Evolutionary conservation across 2,888 invertebrate genomes (phyloP).

Genomic region (Petrolisthes manimaculis): DNA sequence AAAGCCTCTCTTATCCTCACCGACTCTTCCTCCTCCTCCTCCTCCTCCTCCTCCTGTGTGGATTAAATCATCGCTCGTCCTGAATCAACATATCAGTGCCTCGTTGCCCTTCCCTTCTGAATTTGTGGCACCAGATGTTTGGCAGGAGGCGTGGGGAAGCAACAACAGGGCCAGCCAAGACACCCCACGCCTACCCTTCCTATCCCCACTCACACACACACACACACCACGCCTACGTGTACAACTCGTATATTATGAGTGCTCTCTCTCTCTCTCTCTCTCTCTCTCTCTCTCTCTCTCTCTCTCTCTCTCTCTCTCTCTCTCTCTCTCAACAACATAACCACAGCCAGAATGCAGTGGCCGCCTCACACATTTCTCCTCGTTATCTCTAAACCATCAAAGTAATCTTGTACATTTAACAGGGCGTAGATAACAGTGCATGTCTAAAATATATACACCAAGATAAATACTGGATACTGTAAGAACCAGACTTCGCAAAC

Average conservation of each 20-base stretch:
- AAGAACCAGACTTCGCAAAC: too few species aligned
- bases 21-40: background rate
- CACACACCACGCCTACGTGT: too few species aligned
- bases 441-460: too few species aligned
- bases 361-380: too few species aligned
- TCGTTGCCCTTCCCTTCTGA: background rate
- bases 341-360: background rate
- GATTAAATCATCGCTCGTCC: background rate
- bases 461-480: too few species aligned
- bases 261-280: slow-evolving; percentile 8
- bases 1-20: too few species aligned
- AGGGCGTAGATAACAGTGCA: too few species aligned
- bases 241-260: too few species aligned
- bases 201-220: background rate
- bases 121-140: background rate
- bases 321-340: background rate
- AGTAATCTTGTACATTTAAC: too few species aligned
- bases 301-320: slow-evolving; percentile 18
- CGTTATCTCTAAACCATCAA: too few species aligned
- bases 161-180: background rate
- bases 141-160: background rate
- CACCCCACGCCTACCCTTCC: background rate
- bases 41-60: background rate
- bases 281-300: slow-evolving; percentile 12
- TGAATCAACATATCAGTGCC: background rate